Conservation (phyloP, 2,797 vertebrate species). For the Argentina silus region DNA sequence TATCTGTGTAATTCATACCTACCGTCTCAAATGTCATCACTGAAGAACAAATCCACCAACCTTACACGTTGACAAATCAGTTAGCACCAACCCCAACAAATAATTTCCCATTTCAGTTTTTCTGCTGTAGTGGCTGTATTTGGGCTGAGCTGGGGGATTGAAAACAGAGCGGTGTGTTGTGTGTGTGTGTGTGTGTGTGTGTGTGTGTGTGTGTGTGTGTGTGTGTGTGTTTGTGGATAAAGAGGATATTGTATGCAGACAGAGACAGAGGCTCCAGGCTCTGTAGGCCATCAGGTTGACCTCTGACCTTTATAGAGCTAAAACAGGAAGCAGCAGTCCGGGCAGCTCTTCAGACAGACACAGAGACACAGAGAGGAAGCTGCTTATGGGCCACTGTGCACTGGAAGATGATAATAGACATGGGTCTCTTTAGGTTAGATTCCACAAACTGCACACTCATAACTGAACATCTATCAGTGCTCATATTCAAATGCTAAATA, state of each 20-base stretch:
- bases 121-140: constrained; percentile 20
- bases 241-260: constrained; percentile 31
- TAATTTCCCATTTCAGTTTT: constrained; percentile 9
- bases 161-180: background rate
- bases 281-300: constrained; percentile 33
- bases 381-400: constrained; percentile 1
- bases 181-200: no score
- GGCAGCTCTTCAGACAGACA: constrained; percentile 13
- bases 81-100: constrained; percentile 4
- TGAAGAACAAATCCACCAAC: background rate
- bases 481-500: background rate
- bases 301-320: constrained; percentile 33
- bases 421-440: background rate
- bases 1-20: no score
- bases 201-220: no score
- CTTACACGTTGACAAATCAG: background rate
- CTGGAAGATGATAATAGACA: constrained; percentile 11
- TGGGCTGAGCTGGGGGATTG: constrained; percentile 12
- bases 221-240: constrained; percentile 22
- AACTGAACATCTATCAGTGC: background rate
- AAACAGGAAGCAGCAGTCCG: constrained; percentile 37
- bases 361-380: constrained; percentile 18
- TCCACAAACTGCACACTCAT: background rate
- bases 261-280: constrained; percentile 13
- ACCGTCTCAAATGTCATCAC: background rate